phyloP scores from a whole-genome alignment of 2,797 vertebrate species.

The Thalassophryne amazonica region DNA sequence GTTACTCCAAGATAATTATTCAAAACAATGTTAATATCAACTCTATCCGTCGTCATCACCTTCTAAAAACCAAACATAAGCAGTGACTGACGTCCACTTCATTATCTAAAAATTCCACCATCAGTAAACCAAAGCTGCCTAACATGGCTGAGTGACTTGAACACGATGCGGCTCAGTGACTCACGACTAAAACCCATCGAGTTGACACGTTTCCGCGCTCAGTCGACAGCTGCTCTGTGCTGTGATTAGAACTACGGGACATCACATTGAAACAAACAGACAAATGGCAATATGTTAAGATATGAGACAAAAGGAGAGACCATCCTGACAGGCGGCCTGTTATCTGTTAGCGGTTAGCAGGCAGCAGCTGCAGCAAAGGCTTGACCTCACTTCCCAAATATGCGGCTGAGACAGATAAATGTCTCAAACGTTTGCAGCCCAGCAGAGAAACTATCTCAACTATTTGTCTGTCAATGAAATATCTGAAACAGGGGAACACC shows the following conservation, averaged over 20 bases:
- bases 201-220: conserved; percentile 12
- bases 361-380: conserved; percentile 70
- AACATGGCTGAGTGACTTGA: no score
- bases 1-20: no score
- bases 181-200: conserved; percentile 18
- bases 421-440: conserved; percentile 37
- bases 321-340: conserved; percentile 55
- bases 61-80: conserved; percentile 7
- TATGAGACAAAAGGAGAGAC: background rate
- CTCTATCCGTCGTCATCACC: background rate
- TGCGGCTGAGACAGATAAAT: conserved; percentile 72
- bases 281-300: conserved; percentile 18
- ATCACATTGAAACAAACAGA: conserved; percentile 14
- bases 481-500: conserved; percentile 11
- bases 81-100: background rate
- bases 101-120: no score
- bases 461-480: conserved; percentile 34
- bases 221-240: conserved; percentile 27
- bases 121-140: no score
- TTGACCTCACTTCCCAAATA: conserved; percentile 79
- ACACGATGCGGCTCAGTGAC: conserved; percentile 16
- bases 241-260: conserved; percentile 4
- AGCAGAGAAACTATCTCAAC: conserved; percentile 42
- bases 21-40: no score
- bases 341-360: conserved; percentile 63